Evolutionary conservation across 2,888 invertebrate genomes (phyloP).

Genomic region (Lithophane leautieri): DNA sequence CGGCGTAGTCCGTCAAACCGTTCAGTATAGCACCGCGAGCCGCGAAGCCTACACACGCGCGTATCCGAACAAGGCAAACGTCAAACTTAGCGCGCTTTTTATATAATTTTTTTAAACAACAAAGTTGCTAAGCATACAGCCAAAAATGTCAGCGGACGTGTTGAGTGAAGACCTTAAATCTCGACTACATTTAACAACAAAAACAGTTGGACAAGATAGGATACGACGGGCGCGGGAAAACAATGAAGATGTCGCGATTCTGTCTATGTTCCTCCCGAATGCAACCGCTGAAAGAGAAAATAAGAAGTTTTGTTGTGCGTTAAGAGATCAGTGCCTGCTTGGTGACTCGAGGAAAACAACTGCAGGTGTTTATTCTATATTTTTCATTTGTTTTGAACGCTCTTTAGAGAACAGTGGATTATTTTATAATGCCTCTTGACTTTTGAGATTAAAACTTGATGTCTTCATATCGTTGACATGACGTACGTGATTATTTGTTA

Average conservation of each 20-base stretch:
- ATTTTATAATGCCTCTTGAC: conserved; percentile 15
- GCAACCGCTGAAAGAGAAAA: conserved; percentile 92
- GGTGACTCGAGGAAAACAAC: conserved; percentile 94
- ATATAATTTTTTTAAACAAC: conserved; percentile 39
- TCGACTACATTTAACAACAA: conserved; percentile 93
- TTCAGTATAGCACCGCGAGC: conserved; percentile 83
- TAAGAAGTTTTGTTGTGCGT: conserved; percentile 94
- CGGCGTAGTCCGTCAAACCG: conserved; percentile 65
- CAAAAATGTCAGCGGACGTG: conserved; percentile 93
- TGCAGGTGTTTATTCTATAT: conserved; percentile 91
- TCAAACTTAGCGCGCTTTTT: conserved; percentile 74
- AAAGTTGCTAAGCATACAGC: conserved; percentile 52
- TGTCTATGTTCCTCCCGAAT: conserved; percentile 95
- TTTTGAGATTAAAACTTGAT: conserved; percentile 5
- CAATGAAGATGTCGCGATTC: conserved; percentile 96
- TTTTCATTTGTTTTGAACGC: conserved; percentile 30
- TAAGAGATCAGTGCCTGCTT: conserved; percentile 93
- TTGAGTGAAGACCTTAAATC: conserved; percentile 95
- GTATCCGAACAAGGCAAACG: conserved; percentile 64
- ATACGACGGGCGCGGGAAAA: conserved; percentile 94
- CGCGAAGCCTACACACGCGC: conserved; percentile 83
- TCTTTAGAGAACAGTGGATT: background rate
- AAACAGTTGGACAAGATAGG: conserved; percentile 95
- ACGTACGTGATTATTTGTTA: conserved; percentile 18
- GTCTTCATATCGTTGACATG: conserved; percentile 25